Conservation (phyloP, 2,797 vertebrate genomes). For the Poeciliopsis infans region DNA sequence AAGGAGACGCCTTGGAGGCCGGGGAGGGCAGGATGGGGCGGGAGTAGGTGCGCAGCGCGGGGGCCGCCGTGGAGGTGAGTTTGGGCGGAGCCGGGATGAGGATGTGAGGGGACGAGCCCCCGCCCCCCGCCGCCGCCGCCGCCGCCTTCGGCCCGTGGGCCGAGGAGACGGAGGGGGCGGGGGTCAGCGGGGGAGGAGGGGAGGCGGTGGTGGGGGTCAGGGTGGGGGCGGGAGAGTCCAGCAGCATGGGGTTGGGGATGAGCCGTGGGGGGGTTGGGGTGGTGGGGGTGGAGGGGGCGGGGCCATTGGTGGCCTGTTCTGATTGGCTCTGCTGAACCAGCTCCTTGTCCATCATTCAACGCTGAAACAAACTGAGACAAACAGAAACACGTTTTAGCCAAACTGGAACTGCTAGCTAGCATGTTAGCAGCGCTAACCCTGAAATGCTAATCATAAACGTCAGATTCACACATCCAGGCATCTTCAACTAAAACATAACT, state of each 20-base stretch:
- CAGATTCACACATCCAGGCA: too few species aligned
- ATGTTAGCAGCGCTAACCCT: too few species aligned
- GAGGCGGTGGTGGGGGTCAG: constrained; percentile 66
- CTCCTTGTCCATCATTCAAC: constrained; percentile 71
- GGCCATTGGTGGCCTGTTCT: constrained; percentile 56
- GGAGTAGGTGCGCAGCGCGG: constrained; percentile 67
- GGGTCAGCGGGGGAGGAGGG: constrained; percentile 71
- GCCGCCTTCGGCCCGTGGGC: constrained; percentile 43
- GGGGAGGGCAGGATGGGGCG: constrained; percentile 63
- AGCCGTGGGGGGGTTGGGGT: constrained; percentile 70
- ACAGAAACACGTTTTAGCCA: background rate
- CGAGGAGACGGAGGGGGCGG: constrained; percentile 53
- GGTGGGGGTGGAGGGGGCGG: constrained; percentile 23
- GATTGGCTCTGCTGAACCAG: constrained; percentile 50
- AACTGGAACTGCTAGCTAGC: too few species aligned
- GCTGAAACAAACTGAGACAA: constrained; percentile 32
- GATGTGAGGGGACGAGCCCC: constrained; percentile 51
- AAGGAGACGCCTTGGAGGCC: constrained; percentile 33
- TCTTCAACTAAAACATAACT: too few species aligned
- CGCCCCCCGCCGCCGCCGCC: accelerated
- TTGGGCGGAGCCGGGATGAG: constrained; percentile 64
- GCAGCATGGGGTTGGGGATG: constrained; percentile 72
- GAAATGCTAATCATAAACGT: too few species aligned
- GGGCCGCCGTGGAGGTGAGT: constrained; percentile 55
- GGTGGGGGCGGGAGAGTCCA: constrained; percentile 52